Percentiles rank a stretch among this genome's conserved stretches.
Conservation (phyloP, 2,113 vertebrate genomes). For the Laticauda colubrina region DNA sequence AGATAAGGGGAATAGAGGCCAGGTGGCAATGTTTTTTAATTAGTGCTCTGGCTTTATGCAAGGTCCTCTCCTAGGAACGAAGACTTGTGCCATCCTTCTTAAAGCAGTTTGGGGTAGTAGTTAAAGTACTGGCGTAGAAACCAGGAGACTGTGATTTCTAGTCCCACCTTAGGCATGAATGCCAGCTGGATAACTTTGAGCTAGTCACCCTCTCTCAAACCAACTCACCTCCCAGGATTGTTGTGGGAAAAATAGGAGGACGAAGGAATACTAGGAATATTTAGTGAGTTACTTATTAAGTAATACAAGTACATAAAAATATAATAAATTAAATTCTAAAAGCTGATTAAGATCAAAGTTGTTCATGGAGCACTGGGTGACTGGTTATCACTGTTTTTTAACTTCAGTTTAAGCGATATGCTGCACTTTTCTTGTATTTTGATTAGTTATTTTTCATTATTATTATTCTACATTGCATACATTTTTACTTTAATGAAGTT, state of each 20-base stretch:
- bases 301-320: background rate
- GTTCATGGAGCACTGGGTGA: background rate
- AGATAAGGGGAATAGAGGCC: background rate
- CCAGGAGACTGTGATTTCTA: background rate
- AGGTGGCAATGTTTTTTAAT: background rate
- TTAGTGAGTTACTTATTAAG: background rate
- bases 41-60: background rate
- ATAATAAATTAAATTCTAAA: background rate
- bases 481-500: background rate
- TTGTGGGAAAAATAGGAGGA: background rate
- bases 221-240: background rate
- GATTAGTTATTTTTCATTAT: background rate
- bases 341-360: background rate
- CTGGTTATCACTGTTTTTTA: background rate
- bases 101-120: no score
- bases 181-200: background rate
- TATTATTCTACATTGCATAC: background rate
- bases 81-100: background rate
- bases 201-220: background rate
- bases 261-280: background rate
- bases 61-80: background rate
- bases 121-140: background rate
- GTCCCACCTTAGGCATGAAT: background rate
- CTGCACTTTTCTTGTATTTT: background rate
- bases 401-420: background rate